Base-by-base conservation (phyloP, 2,888 invertebrate species). In the Clunio marinus region DNA sequence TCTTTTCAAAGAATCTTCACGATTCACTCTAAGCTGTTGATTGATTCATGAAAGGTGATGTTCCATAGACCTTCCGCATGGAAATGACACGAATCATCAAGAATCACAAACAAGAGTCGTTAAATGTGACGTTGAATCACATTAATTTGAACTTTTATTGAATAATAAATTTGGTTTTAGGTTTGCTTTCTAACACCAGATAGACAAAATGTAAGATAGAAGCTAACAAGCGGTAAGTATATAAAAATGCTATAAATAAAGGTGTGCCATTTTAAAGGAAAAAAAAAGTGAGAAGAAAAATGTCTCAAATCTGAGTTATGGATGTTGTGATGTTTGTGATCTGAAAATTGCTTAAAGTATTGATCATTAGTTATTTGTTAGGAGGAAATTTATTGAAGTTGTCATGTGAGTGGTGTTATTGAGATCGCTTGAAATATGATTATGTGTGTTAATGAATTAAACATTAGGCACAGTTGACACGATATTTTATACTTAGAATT, bases 291-390 rank as follows among this genome's bases (percentile, higher is more conserved):
- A 35, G 15, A 22, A 22, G 15, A 62, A 45, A 63, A 45, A 45
- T 65, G 27, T 41, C 17, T 65, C 65, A 32, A 35, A 51, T 46
- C 24, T 63, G 46, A 66, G 55, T 66, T 66, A 66, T 66, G 55
- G 66, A 66, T 66, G 55, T 66, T 66, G 51, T 66, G 66, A 66
- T 55, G 66, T 66, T 66, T 57, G 65, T 24, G 51, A 51, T 65
- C 65, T 55, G 28, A 32, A 66, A 66, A 66, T 66, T 66, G 66
- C 35, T 66, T 66, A 32, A 55, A 55, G 20, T 65, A 65, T 65
- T 65, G 66, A 66, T 55, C 35, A 66, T 66, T 35, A 65, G 63
- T 62, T 62, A 62, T 62, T 62, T 62, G 62, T 41, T 62, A 17
- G 35, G 51, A n/a, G 62, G 15, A 32, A 25, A 65, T 65, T 65